phyloP scores from a whole-genome alignment of 2,797 vertebrate species.

The Catamblyrhynchus diadema region DNA sequence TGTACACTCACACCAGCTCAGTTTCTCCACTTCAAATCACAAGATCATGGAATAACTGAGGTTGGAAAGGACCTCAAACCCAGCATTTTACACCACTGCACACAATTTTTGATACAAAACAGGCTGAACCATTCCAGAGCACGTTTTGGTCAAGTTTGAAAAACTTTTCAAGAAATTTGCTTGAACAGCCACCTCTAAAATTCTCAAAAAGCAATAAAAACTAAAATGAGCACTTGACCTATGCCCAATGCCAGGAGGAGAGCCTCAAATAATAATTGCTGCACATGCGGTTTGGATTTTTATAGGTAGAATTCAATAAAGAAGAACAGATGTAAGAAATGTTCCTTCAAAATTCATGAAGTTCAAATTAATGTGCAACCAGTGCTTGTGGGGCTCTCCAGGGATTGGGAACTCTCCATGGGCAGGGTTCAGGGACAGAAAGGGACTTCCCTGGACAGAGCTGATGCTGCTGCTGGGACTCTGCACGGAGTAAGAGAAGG shows the following conservation, averaged over 20 bases:
- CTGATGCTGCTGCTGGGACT: background rate
- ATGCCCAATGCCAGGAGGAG: background rate
- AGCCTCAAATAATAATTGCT: background rate
- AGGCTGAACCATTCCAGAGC: background rate
- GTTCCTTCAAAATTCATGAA: background rate
- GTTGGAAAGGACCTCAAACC: background rate
- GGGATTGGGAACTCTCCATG: background rate
- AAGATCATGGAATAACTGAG: background rate
- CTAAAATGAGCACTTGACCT: background rate
- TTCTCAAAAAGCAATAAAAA: background rate
- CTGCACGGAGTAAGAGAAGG: background rate
- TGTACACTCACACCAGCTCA: background rate
- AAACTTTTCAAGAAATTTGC: background rate
- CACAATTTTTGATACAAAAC: background rate
- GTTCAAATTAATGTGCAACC: background rate
- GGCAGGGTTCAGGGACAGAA: background rate
- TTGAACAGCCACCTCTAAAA: background rate
- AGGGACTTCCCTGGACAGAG: background rate
- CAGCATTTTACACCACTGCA: accelerated
- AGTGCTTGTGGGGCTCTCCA: accelerated
- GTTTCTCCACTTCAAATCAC: background rate
- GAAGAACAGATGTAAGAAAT: background rate
- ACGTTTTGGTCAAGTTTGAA: background rate
- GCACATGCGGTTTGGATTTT: no score
- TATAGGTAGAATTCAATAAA: background rate